A percentile compares a stretch with the other conserved stretches of the same genome.
Conservation (phyloP, 2,888 invertebrate species). For the Pyralis farinalis region DNA sequence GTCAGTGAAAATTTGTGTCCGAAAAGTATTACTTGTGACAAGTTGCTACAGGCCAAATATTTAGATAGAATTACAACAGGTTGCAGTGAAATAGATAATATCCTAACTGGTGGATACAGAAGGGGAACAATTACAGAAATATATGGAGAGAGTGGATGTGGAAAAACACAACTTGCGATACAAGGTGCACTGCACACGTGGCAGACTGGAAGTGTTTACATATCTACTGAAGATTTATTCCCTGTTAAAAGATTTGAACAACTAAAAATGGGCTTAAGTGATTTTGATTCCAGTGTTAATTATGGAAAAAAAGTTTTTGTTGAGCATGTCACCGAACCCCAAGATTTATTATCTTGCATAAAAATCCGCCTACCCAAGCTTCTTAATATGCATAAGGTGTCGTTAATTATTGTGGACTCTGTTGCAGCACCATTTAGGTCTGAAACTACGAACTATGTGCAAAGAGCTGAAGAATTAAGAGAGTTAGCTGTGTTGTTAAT, state of each 20-base stretch:
- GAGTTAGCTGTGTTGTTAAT: slow-evolving; percentile 54
- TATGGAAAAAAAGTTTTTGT: slow-evolving; percentile 61
- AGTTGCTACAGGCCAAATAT: slow-evolving; percentile 28
- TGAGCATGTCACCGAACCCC: slow-evolving; percentile 62
- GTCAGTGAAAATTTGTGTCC: slow-evolving; percentile 32
- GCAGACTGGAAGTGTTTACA: slow-evolving; percentile 81
- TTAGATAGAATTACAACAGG: slow-evolving; percentile 67
- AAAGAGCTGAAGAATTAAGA: slow-evolving; percentile 66
- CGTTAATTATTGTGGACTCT: slow-evolving; percentile 62
- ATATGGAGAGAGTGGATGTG: slow-evolving; percentile 89
- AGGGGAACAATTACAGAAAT: slow-evolving; percentile 87
- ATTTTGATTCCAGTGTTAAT: slow-evolving; percentile 27
- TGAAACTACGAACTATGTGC: slow-evolving; percentile 59
- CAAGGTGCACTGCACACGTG: slow-evolving; percentile 86
- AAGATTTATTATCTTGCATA: slow-evolving; percentile 58
- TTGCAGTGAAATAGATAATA: slow-evolving; percentile 79
- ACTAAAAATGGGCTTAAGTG: slow-evolving; percentile 38
- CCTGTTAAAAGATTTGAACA: slow-evolving; percentile 66
- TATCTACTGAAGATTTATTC: slow-evolving; percentile 88
- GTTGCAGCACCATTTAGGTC: slow-evolving; percentile 69
- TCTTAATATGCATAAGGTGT: slow-evolving; percentile 38
- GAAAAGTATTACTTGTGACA: slow-evolving; percentile 30
- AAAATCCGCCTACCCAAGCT: slow-evolving; percentile 57
- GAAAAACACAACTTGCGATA: slow-evolving; percentile 90
- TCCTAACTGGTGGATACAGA: slow-evolving; percentile 85